A percentile compares a stretch with the other conserved stretches of the same genome.
Conservation (phyloP, 2,888 invertebrate genomes). For the Caenorhabditis wallacei region DNA sequence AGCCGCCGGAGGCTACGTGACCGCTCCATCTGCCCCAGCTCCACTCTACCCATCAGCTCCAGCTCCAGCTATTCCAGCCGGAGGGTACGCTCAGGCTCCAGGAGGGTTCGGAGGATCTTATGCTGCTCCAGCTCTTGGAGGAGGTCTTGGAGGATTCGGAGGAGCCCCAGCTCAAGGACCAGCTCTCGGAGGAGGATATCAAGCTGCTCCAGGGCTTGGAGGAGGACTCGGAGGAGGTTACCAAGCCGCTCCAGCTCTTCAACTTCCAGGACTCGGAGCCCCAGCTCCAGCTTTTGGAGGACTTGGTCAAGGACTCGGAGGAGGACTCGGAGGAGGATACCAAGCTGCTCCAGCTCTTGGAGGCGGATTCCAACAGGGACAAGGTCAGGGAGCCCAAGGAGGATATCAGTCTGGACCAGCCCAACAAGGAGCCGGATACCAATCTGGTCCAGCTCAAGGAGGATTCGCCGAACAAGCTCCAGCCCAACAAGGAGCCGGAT, state of each 20-base stretch:
- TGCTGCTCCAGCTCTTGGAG: slow-evolving; percentile 39
- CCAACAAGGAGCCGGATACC: slow-evolving; percentile 7
- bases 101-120: slow-evolving; percentile 37
- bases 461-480: slow-evolving; percentile 1
- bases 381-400: slow-evolving; percentile 19
- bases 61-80: slow-evolving; percentile 59
- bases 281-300: slow-evolving; percentile 4
- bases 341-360: slow-evolving; percentile 35
- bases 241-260: slow-evolving; percentile 3
- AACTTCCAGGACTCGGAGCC: background rate
- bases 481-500: slow-evolving; percentile 4
- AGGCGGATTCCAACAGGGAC: background rate
- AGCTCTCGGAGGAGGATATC: slow-evolving; percentile 27
- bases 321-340: slow-evolving; percentile 35
- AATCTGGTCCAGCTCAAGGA: slow-evolving; percentile 15
- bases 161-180: slow-evolving; percentile 30
- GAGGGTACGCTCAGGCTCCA: slow-evolving; percentile 49
- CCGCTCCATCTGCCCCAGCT: slow-evolving; percentile 56
- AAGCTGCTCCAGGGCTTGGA: slow-evolving; percentile 19
- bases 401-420: slow-evolving; percentile 17
- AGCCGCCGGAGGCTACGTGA: slow-evolving; percentile 32
- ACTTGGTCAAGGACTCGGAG: slow-evolving; percentile 2
- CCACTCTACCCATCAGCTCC: slow-evolving; percentile 54
- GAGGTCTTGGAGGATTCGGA: slow-evolving; percentile 48
- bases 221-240: slow-evolving; percentile 30